Conservation (phyloP, 2,888 invertebrate species). For the Lasioglossum leucozonium region DNA sequence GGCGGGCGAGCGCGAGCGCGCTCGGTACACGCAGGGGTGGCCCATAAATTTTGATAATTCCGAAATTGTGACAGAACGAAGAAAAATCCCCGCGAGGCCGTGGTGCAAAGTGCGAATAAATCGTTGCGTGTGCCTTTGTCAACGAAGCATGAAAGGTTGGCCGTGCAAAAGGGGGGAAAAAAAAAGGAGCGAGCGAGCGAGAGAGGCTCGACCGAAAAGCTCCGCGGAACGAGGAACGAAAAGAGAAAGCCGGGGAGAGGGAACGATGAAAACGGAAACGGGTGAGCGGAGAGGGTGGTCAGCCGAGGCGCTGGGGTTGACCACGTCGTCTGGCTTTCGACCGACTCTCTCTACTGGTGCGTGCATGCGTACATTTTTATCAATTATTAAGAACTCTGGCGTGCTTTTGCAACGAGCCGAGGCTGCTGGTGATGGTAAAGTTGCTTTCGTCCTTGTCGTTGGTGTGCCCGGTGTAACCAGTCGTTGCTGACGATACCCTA, state of each 20-base stretch:
- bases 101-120: conserved; percentile 83
- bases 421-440: conserved; percentile 52
- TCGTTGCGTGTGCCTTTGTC: conserved; percentile 82
- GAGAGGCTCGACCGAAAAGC: conserved; percentile 13
- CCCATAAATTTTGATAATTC: conserved; percentile 83
- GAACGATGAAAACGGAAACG: conserved; percentile 17
- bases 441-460: conserved; percentile 63
- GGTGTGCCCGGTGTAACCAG: conserved; percentile 59
- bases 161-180: conserved; percentile 37
- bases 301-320: conserved; percentile 48
- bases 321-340: conserved; percentile 66
- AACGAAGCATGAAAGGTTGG: conserved; percentile 67
- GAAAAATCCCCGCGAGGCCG: conserved; percentile 80
- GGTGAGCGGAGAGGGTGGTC: conserved; percentile 20
- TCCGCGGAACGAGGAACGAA: neutral
- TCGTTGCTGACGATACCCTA: conserved; percentile 68
- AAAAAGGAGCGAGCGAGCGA: conserved; percentile 22
- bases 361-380: conserved; percentile 83
- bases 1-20: neutral
- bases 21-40: conserved; percentile 35
- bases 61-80: conserved; percentile 82
- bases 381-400: conserved; percentile 84
- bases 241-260: conserved; percentile 12
- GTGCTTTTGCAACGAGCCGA: conserved; percentile 59
- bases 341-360: conserved; percentile 57